A percentile compares a stretch with the other conserved stretches of the same genome.
Evolutionary conservation across 2,113 vertebrate genomes (phyloP).

Genomic region (Paratilapia polleni): DNA sequence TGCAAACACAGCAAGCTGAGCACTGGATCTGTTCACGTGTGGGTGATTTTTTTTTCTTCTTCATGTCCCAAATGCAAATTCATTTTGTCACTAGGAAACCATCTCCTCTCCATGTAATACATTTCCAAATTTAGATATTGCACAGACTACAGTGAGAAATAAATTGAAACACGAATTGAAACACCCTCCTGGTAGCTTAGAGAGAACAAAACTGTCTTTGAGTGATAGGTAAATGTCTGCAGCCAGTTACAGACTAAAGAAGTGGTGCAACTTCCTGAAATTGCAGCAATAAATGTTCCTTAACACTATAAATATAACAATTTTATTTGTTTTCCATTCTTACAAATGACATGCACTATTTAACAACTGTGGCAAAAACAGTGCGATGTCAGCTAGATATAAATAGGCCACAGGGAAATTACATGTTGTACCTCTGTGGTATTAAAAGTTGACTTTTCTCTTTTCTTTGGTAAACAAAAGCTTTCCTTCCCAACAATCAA

Average conservation of each 20-base stretch:
- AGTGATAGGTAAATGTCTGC: neutral
- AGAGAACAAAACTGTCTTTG: neutral
- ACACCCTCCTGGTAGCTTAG: neutral
- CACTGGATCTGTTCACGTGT: neutral
- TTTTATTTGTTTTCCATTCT: neutral
- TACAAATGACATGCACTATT: neutral
- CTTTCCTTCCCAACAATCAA: neutral
- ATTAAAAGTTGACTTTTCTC: conserved; percentile 19
- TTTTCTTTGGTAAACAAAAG: neutral
- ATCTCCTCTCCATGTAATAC: neutral
- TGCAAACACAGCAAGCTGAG: conserved; percentile 15
- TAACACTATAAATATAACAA: neutral
- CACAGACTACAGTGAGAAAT: neutral
- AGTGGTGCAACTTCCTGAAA: neutral
- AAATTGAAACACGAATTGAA: neutral
- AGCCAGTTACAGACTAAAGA: neutral
- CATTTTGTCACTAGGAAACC: neutral
- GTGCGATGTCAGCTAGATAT: neutral
- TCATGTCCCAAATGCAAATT: neutral
- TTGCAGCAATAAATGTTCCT: neutral
- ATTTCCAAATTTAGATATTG: neutral
- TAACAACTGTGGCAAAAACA: neutral
- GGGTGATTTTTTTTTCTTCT: neutral
- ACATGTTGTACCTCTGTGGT: neutral
- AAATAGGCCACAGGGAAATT: conserved; percentile 15